Evolutionary conservation across 2,888 invertebrate genomes (phyloP).

Genomic region (Mycalesis mineus): DNA sequence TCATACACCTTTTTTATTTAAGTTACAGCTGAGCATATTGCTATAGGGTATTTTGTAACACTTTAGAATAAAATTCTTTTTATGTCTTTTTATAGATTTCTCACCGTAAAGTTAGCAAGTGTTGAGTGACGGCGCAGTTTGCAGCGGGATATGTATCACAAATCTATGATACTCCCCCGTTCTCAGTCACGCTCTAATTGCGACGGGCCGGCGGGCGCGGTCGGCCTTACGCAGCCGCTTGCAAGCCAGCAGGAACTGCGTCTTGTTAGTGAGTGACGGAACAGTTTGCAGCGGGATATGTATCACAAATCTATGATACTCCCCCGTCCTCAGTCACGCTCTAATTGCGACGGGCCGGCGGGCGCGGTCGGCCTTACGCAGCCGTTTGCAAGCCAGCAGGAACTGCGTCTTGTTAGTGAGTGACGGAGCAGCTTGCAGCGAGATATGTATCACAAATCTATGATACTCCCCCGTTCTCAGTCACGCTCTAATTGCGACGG

Average conservation of each 20-base stretch:
- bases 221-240: slow-evolving; percentile 31
- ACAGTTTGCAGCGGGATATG: slow-evolving; percentile 10
- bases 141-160: slow-evolving; percentile 28
- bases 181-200: slow-evolving; percentile 53
- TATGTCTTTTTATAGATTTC: neutral
- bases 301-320: slow-evolving; percentile 33
- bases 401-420: too few relatives aligned
- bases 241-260: too few relatives aligned
- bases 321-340: slow-evolving; percentile 42
- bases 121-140: too few relatives aligned
- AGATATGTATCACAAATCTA: slow-evolving; percentile 32
- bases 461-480: slow-evolving; percentile 33
- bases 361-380: slow-evolving; percentile 35
- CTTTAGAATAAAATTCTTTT: too few relatives aligned
- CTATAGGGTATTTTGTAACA: too few relatives aligned
- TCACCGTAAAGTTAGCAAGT: too few relatives aligned
- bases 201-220: slow-evolving; percentile 37
- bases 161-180: slow-evolving; percentile 32
- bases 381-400: slow-evolving; percentile 14
- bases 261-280: too few relatives aligned
- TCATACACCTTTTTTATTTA: too few relatives aligned
- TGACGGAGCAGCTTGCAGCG: too few relatives aligned
- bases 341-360: slow-evolving; percentile 47
- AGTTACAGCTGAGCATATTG: too few relatives aligned
- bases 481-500: slow-evolving; percentile 53